phyloP scores from a whole-genome alignment of 1,140 invertebrate species.

The Trypoxylus dichotomus region DNA sequence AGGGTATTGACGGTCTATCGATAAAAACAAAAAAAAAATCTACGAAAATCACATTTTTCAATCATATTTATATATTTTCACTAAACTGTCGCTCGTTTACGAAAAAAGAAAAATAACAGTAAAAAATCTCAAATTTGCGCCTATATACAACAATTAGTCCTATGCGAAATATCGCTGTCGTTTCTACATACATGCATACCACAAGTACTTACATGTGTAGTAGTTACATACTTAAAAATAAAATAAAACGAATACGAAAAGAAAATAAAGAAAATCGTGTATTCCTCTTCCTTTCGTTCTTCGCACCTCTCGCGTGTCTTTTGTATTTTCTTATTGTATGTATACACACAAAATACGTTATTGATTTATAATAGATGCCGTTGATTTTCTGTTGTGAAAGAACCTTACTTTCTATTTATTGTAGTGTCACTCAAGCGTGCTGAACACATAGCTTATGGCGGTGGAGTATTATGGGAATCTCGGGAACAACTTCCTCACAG shows the following conservation, averaged over 20 bases:
- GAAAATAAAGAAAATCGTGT: background rate
- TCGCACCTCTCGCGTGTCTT: background rate
- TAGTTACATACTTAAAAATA: slow-evolving; percentile 4
- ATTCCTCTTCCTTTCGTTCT: background rate
- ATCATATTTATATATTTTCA: background rate
- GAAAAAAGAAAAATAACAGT: background rate
- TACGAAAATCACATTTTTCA: background rate
- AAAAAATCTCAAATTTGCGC: background rate
- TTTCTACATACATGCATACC: background rate
- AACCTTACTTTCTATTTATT: slow-evolving; percentile 28
- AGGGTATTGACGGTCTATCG: background rate
- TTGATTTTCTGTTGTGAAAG: slow-evolving; percentile 6
- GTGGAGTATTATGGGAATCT: slow-evolving; percentile 40
- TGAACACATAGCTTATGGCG: slow-evolving; percentile 46
- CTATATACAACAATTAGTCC: slow-evolving; percentile 4
- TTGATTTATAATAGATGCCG: slow-evolving; percentile 11
- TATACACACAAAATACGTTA: background rate
- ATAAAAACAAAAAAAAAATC: background rate
- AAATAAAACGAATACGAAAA: background rate
- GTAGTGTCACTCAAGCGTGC: slow-evolving; percentile 40
- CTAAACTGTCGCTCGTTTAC: background rate
- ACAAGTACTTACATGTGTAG: background rate
- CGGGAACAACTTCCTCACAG: slow-evolving; percentile 69
- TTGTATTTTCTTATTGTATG: background rate
- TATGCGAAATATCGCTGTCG: background rate